Evolutionary conservation across 2,888 invertebrate genomes (phyloP).

Genomic region (Agrypnus murinus): DNA sequence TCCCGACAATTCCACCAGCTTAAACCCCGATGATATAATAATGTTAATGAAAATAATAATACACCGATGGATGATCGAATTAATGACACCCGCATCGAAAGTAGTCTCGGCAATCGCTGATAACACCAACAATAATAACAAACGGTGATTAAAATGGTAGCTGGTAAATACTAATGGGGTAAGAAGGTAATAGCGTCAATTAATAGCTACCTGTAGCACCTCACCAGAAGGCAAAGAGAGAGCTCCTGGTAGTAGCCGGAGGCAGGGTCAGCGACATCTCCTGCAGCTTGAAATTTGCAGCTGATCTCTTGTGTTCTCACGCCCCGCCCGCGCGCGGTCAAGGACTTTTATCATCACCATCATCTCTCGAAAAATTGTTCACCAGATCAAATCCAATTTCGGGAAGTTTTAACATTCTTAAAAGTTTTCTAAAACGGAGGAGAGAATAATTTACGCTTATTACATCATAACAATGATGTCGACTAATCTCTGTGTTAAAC

Average conservation of each 20-base stretch:
- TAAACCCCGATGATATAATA: too few relatives aligned
- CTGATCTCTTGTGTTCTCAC: constrained; percentile 55
- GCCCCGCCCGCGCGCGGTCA: constrained; percentile 60
- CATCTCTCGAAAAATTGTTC: constrained; percentile 37
- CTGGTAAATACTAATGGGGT: constrained; percentile 36
- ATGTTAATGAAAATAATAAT: neutral
- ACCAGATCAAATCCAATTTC: constrained; percentile 31
- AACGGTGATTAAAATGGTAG: constrained; percentile 27
- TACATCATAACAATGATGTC: constrained; percentile 3
- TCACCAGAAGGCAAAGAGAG: constrained; percentile 44
- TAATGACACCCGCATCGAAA: constrained; percentile 33
- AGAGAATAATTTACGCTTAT: constrained; percentile 14
- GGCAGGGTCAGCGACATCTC: constrained; percentile 56
- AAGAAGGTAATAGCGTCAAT: constrained; percentile 46
- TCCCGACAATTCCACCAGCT: too few relatives aligned
- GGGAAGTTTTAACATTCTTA: constrained; percentile 18
- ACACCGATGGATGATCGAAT: too few relatives aligned
- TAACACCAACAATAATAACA: constrained; percentile 4
- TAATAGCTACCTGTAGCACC: constrained; percentile 49
- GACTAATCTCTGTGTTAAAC: too few relatives aligned
- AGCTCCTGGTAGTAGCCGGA: constrained; percentile 50
- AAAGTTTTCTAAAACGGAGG: too few relatives aligned
- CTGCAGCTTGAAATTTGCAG: constrained; percentile 52
- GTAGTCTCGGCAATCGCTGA: too few relatives aligned
- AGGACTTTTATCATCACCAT: constrained; percentile 52